A percentile compares a stretch with the other conserved stretches of the same genome.
Conservation (phyloP, 2,888 invertebrate species). For the Acleris literana region DNA sequence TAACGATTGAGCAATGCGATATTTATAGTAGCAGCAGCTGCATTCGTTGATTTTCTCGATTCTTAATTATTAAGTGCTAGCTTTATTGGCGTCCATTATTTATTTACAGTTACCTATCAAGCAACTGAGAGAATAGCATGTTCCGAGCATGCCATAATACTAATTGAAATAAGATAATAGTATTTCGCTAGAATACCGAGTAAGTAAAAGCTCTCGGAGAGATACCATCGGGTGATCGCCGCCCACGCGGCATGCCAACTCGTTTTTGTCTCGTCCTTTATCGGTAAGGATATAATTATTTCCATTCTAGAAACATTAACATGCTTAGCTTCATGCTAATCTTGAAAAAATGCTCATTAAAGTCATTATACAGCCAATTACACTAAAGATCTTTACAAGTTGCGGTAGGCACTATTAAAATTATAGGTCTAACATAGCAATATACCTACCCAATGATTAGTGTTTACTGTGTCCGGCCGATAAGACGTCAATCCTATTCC, state of each 20-base stretch:
- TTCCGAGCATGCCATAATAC: too few relatives aligned
- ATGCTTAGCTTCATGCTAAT: conserved; percentile 18
- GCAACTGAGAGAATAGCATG: background rate
- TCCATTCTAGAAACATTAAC: conserved; percentile 32
- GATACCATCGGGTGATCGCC: conserved; percentile 67
- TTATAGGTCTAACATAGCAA: too few relatives aligned
- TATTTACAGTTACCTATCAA: conserved; percentile 3
- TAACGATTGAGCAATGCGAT: conserved; percentile 51
- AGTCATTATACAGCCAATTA: background rate
- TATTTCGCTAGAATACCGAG: conserved; percentile 24
- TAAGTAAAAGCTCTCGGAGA: conserved; percentile 52
- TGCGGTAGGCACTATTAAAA: too few relatives aligned
- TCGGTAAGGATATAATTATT: conserved; percentile 55
- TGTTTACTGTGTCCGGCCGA: too few relatives aligned
- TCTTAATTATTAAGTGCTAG: conserved; percentile 44
- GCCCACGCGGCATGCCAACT: conserved; percentile 62
- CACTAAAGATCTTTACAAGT: background rate
- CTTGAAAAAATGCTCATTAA: background rate
- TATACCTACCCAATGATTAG: too few relatives aligned
- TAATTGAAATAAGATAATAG: background rate
- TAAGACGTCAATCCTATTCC: too few relatives aligned
- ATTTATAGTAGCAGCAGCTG: conserved; percentile 58
- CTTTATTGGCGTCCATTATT: conserved; percentile 22
- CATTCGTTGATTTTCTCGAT: conserved; percentile 50
- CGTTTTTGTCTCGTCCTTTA: conserved; percentile 66